Conservation (phyloP, 1,140 invertebrate genomes). For the Diorhabda elongata region DNA sequence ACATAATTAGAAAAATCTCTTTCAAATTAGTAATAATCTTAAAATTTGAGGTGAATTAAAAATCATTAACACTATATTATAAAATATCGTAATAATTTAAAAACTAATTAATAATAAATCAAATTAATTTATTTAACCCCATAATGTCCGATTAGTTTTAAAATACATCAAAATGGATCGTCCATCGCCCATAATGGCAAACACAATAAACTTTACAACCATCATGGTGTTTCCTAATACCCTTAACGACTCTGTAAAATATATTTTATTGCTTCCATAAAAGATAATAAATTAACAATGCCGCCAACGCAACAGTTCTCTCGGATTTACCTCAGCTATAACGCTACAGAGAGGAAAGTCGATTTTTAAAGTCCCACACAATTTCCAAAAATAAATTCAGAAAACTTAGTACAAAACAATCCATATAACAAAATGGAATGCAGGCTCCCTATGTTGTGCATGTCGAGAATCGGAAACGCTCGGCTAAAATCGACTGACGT, state of each 20-base stretch:
- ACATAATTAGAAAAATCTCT: no score
- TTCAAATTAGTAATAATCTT: no score
- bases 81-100: no score
- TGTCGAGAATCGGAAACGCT: conserved; percentile 24
- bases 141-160: neutral
- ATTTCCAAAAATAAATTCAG: conserved; percentile 31
- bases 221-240: conserved; percentile 6
- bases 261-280: conserved; percentile 13
- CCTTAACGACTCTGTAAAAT: neutral
- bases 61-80: no score
- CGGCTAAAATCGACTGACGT: conserved; percentile 41
- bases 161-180: neutral
- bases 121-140: no score
- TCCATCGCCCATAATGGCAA: neutral
- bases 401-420: conserved; percentile 32
- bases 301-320: neutral
- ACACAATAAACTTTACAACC: neutral
- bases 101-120: no score
- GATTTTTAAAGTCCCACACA: neutral
- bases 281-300: neutral
- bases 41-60: no score
- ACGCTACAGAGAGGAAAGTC: neutral
- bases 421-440: conserved; percentile 45
- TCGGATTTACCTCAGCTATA: neutral
- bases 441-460: conserved; percentile 31